phyloP scores from a whole-genome alignment of 2,888 invertebrate genomes.

The Fragum whitleyi region DNA sequence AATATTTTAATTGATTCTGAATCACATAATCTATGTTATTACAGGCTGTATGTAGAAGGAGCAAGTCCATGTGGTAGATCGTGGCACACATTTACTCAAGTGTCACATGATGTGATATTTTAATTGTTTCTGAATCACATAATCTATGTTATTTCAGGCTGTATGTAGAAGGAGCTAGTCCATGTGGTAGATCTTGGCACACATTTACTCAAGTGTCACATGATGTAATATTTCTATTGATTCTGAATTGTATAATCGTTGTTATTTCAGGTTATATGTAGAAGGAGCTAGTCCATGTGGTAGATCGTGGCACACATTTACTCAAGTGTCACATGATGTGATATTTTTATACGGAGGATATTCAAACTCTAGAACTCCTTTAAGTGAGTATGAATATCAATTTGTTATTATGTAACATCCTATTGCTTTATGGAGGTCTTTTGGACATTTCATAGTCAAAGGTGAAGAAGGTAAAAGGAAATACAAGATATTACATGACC shows the following conservation, averaged over 20 bases:
- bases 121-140: constrained; percentile 74
- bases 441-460: neutral
- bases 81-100: constrained; percentile 83
- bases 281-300: constrained; percentile 78
- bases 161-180: constrained; percentile 71
- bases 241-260: neutral
- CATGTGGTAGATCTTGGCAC: constrained; percentile 85
- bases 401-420: no score
- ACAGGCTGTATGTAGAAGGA: constrained; percentile 66
- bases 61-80: constrained; percentile 82
- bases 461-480: no score
- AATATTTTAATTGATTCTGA: constrained; percentile 82
- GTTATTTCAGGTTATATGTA: constrained; percentile 53
- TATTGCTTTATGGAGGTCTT: constrained; percentile 84
- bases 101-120: constrained; percentile 76
- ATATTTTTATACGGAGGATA: constrained; percentile 83
- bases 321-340: constrained; percentile 72
- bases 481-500: no score
- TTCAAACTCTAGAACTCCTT: constrained; percentile 65
- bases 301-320: constrained; percentile 85
- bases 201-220: constrained; percentile 79
- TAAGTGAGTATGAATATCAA: constrained; percentile 72
- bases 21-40: neutral
- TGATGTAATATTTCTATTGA: constrained; percentile 76
- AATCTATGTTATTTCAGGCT: constrained; percentile 36